Percentiles rank a stretch among this genome's conserved stretches.
Conservation (phyloP, 2,113 vertebrate species). For the Onychorhynchus coronatus region DNA sequence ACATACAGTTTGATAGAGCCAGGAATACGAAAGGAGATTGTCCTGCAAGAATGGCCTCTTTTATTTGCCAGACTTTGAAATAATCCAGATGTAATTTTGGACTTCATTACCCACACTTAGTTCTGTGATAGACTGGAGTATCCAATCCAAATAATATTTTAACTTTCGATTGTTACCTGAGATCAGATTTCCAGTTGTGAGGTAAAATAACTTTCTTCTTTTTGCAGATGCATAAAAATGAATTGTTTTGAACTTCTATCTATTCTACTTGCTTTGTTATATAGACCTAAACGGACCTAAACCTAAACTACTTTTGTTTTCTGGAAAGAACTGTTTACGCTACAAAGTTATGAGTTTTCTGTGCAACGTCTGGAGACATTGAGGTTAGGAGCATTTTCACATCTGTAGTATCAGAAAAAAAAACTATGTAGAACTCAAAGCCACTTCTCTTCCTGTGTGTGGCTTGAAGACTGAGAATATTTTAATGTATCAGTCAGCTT, state of each 20-base stretch:
- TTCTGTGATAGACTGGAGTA: background rate
- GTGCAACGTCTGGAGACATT: background rate
- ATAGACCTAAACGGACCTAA: background rate
- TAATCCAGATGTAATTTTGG: background rate
- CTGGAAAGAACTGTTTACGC: background rate
- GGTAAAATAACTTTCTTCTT: background rate
- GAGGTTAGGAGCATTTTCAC: conserved; percentile 23
- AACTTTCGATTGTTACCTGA: background rate
- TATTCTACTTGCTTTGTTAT: background rate
- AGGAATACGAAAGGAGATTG: background rate
- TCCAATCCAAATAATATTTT: background rate
- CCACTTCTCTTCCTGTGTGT: background rate
- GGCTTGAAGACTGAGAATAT: background rate
- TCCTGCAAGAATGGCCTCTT: background rate
- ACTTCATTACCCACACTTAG: fast-evolving
- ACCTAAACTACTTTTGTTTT: background rate
- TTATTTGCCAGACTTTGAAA: background rate
- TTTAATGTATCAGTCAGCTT: background rate
- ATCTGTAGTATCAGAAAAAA: background rate
- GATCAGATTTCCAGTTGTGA: background rate
- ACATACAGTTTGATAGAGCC: fast-evolving
- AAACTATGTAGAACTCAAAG: background rate
- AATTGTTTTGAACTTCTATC: background rate
- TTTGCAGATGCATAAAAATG: background rate
- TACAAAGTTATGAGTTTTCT: background rate